These are phyloP conservation scores for Wiebesia pumilae DNA, from an alignment of 1,140 invertebrate genomes.

Conservation along the genomic window DNA sequence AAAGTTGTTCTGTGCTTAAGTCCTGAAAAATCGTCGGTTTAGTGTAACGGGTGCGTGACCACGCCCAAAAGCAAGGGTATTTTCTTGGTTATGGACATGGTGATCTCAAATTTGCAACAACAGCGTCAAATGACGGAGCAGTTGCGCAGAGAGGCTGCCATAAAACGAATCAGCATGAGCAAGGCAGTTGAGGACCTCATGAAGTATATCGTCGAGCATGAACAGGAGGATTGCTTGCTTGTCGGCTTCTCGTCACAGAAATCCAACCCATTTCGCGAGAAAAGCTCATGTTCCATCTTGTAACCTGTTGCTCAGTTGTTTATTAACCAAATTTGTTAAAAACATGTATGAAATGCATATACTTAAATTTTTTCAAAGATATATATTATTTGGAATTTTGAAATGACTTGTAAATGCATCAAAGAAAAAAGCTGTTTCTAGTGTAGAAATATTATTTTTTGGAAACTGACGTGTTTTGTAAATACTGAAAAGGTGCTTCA, in stretches of 20 bases:
- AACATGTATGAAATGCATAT: not conserved
- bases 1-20: not conserved
- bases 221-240: slow-evolving; percentile 95
- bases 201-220: slow-evolving; percentile 93
- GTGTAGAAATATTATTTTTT: too few species aligned
- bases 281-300: slow-evolving; percentile 91
- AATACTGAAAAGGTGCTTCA: too few species aligned
- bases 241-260: slow-evolving; percentile 96
- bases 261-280: slow-evolving; percentile 98
- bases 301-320: slow-evolving; percentile 3
- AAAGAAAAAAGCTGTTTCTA: not conserved
- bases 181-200: slow-evolving; percentile 95
- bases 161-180: slow-evolving; percentile 90
- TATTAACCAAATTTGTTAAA: slow-evolving; percentile 40
- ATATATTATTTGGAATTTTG: not conserved
- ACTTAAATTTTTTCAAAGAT: not conserved
- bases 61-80: slow-evolving; percentile 80
- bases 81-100: slow-evolving; percentile 87
- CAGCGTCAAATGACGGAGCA: slow-evolving; percentile 95
- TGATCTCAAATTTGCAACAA: slow-evolving; percentile 92
- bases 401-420: not conserved
- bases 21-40: not conserved
- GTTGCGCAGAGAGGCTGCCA: slow-evolving; percentile 91
- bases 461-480: too few species aligned
- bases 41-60: slow-evolving; percentile 47